These are phyloP conservation scores for Dioctria linearis DNA, from an alignment of 2,888 invertebrate species.

Conservation along the genomic window DNA sequence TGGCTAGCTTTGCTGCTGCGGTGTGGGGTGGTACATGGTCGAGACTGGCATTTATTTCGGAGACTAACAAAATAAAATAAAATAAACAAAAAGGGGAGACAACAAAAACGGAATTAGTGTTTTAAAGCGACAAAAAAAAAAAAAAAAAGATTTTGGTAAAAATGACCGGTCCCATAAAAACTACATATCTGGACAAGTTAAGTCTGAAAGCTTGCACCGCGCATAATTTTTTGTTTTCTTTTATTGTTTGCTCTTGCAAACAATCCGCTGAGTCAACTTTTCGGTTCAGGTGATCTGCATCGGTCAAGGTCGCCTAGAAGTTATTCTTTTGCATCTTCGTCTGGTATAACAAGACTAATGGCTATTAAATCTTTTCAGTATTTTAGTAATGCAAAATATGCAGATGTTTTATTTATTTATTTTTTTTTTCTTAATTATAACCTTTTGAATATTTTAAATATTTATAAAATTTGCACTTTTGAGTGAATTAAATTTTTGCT, in stretches of 20 bases:
- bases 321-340: conserved; percentile 33
- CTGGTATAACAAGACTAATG: conserved; percentile 35
- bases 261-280: conserved; percentile 39
- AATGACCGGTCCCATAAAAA: conserved; percentile 9
- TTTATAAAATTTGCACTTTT: too few species aligned
- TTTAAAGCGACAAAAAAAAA: background rate
- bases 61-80: background rate
- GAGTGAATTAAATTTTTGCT: too few species aligned
- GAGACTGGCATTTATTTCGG: conserved; percentile 27
- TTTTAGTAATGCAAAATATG: too few species aligned
- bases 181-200: background rate
- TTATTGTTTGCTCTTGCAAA: background rate
- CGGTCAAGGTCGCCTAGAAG: conserved; percentile 42
- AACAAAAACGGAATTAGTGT: conserved; percentile 7
- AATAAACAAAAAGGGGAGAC: background rate
- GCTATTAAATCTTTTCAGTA: background rate
- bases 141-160: background rate
- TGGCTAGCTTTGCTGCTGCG: background rate
- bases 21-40: background rate
- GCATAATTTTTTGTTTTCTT: background rate
- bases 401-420: too few species aligned
- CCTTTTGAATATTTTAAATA: too few species aligned
- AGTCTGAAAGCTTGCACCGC: conserved; percentile 5
- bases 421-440: too few species aligned
- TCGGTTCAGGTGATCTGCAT: conserved; percentile 52